phyloP scores from a whole-genome alignment of 2,797 vertebrate species.

The Arremon brunneinucha region DNA sequence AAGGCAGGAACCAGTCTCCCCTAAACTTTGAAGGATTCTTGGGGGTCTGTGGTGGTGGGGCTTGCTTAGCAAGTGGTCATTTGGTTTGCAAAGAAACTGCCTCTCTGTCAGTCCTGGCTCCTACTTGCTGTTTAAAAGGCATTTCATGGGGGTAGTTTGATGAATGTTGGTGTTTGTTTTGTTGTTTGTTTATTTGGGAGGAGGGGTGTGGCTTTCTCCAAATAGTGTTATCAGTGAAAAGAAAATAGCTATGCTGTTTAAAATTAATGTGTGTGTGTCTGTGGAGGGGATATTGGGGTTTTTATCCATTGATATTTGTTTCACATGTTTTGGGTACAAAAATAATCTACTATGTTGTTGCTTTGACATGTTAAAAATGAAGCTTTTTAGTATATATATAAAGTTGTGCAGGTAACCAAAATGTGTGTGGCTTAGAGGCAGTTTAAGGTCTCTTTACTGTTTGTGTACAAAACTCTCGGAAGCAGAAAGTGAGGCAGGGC shows the following conservation, averaged over 20 bases:
- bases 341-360: neutral
- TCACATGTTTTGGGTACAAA: neutral
- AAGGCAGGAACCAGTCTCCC: neutral
- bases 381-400: neutral
- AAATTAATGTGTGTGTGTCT: neutral
- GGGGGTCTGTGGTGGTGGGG: neutral
- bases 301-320: neutral
- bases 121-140: neutral
- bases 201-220: neutral
- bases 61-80: neutral
- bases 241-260: neutral
- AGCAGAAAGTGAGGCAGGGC: neutral
- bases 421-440: neutral
- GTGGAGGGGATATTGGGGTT: rapidly evolving
- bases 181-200: neutral
- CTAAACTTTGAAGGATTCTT: neutral
- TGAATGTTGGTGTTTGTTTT: neutral
- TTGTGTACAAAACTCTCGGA: neutral
- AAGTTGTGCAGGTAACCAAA: neutral
- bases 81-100: neutral
- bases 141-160: neutral
- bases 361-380: neutral
- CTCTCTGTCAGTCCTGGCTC: neutral
- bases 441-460: neutral
- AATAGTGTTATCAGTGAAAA: neutral